Evolutionary conservation across 1,140 invertebrate species (phyloP).

Genomic region (Trichogramma pretiosum): DNA sequence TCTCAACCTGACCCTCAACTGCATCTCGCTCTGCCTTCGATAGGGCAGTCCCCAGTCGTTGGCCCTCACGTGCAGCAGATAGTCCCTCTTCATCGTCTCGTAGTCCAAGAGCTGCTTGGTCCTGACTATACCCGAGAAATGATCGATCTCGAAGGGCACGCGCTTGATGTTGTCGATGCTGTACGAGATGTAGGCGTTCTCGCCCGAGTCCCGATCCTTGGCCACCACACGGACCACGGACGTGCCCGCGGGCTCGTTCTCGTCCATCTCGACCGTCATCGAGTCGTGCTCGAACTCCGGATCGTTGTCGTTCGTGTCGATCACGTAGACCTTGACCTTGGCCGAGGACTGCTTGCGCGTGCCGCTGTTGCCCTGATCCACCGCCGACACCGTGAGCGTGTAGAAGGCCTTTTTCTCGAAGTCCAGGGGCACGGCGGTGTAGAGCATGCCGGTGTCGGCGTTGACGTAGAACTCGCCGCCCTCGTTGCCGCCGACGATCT

Average conservation of each 20-base stretch:
- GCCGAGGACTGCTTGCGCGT: constrained; percentile 77
- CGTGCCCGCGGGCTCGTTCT: constrained; percentile 80
- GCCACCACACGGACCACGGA: constrained; percentile 75
- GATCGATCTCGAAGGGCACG: constrained; percentile 92
- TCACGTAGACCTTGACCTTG: constrained; percentile 78
- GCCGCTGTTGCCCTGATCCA: constrained; percentile 78
- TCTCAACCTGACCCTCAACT: constrained; percentile 65
- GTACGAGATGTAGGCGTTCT: constrained; percentile 92
- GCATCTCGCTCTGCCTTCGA: constrained; percentile 80
- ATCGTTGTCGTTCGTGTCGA: constrained; percentile 89
- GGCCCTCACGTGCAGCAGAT: constrained; percentile 73
- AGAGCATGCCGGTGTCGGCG: constrained; percentile 80
- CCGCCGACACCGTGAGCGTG: constrained; percentile 81
- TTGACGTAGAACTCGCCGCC: constrained; percentile 81
- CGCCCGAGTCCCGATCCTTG: constrained; percentile 79
- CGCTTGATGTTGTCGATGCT: constrained; percentile 81
- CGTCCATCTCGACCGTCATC: constrained; percentile 61
- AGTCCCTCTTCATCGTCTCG: constrained; percentile 79
- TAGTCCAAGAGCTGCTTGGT: constrained; percentile 80
- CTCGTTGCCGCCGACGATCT: constrained; percentile 88
- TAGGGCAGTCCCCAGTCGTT: constrained; percentile 92
- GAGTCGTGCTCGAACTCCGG: constrained; percentile 70
- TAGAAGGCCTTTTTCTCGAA: constrained; percentile 83
- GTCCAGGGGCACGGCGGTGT: constrained; percentile 75
- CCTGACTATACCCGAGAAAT: constrained; percentile 80